Evolutionary conservation across 2,888 invertebrate genomes (phyloP), one percentile per base, ranked within the genome.

Genomic region (Synanthedon formicaeformis): DNA sequence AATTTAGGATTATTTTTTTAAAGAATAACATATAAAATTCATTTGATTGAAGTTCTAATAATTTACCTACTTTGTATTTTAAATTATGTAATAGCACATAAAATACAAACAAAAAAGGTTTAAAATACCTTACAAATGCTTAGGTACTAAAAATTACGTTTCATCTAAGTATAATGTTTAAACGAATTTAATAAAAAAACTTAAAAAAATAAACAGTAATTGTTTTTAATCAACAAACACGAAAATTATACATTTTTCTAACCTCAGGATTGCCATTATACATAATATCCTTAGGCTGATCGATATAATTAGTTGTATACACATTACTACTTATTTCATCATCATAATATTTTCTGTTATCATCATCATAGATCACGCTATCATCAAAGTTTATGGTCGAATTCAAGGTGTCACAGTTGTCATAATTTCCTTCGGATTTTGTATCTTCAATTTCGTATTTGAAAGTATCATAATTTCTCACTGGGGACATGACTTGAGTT

Each of bases 311-410:
- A 16, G 18, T 48, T 14, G 51, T 62, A 51, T 69, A 73, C 12
- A 67, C 50, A 11, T 58, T 58, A 51, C 63, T 63, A 2, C 60
- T 66, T 45, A 45, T 14, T 45, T 45, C 45, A 12, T 73, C 61
- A 13, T 69, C 69, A 59, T 72, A 81, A 59, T 72, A 81, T 51
- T 78, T 80, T 0, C 56, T 59, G 54, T 23, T 23, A 23, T 66
- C 65, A 12, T 62, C 67, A 1, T 79, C 76, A 34, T 80, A 84
- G 0, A 68, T 61, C 23, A 78, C 55, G 54, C 72, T 79, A 51
- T 85, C 82, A 1, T 84, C 83, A 40, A 81, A 84, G 55, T 80
- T 83, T 40, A 78, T 69, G 0, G 71, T 66, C 0, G 81, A 73
- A 13, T 68, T 67, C 8, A 80, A 53, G 12, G 75, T 73, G 3